These are phyloP conservation scores for Thalassophryne amazonica DNA, from an alignment of 2,797 vertebrate species.

Conservation along the genomic window DNA sequence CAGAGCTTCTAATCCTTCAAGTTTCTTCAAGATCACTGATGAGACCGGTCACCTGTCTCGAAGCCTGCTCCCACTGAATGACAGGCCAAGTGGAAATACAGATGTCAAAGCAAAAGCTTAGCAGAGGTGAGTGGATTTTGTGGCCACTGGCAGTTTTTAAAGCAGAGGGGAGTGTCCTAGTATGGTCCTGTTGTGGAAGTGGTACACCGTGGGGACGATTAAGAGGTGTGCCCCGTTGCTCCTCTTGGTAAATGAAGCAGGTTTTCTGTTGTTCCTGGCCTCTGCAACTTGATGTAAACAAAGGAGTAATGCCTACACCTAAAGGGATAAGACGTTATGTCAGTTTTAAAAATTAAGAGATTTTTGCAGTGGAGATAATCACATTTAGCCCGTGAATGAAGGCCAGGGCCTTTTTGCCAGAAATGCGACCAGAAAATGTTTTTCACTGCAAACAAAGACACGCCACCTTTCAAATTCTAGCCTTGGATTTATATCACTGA, in stretches of 20 bases:
- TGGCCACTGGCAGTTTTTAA: constrained; percentile 62
- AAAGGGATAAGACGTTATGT: no score
- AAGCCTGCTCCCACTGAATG: neutral
- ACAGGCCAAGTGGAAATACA: constrained; percentile 15
- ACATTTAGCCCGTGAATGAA: no score
- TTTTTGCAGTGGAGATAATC: no score
- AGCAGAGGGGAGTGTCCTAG: constrained; percentile 64
- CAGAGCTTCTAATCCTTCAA: no score
- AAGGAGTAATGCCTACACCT: neutral
- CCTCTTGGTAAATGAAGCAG: neutral
- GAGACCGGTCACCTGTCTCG: neutral
- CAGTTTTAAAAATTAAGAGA: no score
- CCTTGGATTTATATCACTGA: no score
- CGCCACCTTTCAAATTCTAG: no score
- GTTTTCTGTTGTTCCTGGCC: neutral
- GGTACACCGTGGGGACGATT: constrained; percentile 26
- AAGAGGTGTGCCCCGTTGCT: constrained; percentile 35
- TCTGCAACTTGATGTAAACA: neutral
- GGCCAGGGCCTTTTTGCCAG: no score
- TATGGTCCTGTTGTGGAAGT: constrained; percentile 27
- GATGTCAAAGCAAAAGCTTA: constrained; percentile 40
- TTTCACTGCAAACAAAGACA: no score
- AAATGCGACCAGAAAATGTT: no score
- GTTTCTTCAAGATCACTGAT: no score
- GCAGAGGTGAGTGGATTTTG: constrained; percentile 56